Evolutionary conservation across 2,113 vertebrate genomes (phyloP).

Genomic region (Andinoacara biseriatus): DNA sequence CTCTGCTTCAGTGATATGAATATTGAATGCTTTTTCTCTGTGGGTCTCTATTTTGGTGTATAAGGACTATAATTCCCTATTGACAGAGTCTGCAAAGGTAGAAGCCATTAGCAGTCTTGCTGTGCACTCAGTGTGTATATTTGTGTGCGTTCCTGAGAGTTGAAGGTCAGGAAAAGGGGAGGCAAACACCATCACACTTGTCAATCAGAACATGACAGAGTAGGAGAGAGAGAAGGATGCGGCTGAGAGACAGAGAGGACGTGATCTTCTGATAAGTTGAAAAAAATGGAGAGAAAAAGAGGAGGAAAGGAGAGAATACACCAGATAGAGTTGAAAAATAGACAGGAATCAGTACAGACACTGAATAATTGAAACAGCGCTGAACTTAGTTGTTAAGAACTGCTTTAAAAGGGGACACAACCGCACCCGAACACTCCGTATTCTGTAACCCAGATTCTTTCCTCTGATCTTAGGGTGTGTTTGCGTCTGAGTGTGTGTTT

Average conservation of each 20-base stretch:
- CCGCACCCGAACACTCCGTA: conserved; percentile 10
- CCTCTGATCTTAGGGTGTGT: conserved; percentile 17
- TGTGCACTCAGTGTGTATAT: conserved; percentile 29
- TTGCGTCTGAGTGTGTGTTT: conserved; percentile 25
- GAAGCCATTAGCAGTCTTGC: conserved; percentile 67
- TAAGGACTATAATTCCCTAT: conserved; percentile 42
- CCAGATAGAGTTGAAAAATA: not conserved
- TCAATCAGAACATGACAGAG: conserved; percentile 57
- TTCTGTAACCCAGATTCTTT: conserved; percentile 36
- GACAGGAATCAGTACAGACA: conserved; percentile 16
- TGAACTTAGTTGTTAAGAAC: conserved; percentile 2
- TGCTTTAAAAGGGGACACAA: conserved; percentile 35
- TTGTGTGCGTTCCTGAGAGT: conserved; percentile 49
- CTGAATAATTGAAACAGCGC: conserved; percentile 50
- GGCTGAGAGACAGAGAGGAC: conserved; percentile 2
- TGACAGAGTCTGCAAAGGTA: conserved; percentile 47
- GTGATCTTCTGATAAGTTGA: not conserved
- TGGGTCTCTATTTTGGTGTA: conserved; percentile 18
- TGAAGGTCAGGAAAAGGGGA: conserved; percentile 76
- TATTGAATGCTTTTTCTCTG: conserved; percentile 19
- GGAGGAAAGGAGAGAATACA: not conserved
- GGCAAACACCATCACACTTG: conserved; percentile 65
- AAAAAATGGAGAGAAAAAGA: not conserved
- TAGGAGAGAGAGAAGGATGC: not conserved
- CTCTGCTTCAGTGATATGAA: conserved; percentile 18